Evolutionary conservation across 2,113 vertebrate genomes (phyloP).

Genomic region (Podarcis raffonei): DNA sequence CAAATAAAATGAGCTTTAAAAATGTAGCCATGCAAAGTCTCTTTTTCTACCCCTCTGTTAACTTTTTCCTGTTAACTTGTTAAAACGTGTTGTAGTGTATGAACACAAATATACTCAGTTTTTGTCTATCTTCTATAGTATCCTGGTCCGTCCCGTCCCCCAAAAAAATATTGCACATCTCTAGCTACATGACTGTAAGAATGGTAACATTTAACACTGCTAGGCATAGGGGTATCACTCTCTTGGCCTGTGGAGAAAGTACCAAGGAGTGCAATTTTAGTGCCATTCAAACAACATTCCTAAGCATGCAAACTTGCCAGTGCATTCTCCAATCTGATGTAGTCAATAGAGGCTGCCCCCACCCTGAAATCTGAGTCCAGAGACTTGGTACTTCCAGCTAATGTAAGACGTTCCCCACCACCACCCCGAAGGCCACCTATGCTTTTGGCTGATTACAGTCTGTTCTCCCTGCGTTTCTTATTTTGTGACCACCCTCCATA

Average conservation of each 20-base stretch:
- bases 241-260: background rate
- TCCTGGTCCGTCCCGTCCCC: background rate
- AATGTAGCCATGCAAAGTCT: background rate
- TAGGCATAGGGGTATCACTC: background rate
- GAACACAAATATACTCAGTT: background rate
- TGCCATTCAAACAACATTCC: background rate
- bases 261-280: background rate
- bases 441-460: too few relatives aligned
- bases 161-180: background rate
- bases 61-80: background rate
- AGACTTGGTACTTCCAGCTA: too few relatives aligned
- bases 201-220: background rate
- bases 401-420: too few relatives aligned
- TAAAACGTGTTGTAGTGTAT: too few relatives aligned
- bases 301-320: background rate
- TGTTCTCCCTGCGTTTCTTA: too few relatives aligned
- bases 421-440: too few relatives aligned
- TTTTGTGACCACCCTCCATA: too few relatives aligned
- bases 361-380: background rate
- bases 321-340: background rate
- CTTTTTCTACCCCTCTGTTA: background rate
- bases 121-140: background rate
- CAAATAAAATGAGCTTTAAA: slow-evolving; percentile 31
- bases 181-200: background rate
- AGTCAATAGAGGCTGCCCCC: background rate